Percentiles rank a stretch among this genome's conserved stretches.
These are phyloP conservation scores for Seriola dumerili DNA, from an alignment of 2,113 vertebrate species.

Conservation along the genomic window DNA sequence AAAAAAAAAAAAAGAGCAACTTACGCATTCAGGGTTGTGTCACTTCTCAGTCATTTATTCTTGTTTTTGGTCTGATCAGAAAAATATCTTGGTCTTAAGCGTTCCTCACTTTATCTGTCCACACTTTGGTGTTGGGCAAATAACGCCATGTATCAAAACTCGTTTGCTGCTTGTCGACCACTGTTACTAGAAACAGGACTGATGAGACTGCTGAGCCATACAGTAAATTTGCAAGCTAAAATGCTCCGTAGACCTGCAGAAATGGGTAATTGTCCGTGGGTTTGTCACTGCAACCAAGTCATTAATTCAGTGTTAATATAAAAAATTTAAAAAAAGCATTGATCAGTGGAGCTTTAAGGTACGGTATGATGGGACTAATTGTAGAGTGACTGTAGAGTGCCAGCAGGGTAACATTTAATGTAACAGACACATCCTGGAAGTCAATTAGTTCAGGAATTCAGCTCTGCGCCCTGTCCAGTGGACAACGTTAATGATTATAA, in stretches of 20 bases:
- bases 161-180: conserved; percentile 9
- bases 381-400: conserved; percentile 29
- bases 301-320: conserved; percentile 24
- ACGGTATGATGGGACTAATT: conserved; percentile 23
- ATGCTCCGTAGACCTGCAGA: conserved; percentile 11
- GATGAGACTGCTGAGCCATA: neutral
- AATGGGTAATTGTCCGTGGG: conserved; percentile 9
- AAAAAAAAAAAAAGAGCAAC: neutral
- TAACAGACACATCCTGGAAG: conserved; percentile 38
- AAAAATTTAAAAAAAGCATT: neutral
- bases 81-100: neutral
- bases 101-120: neutral
- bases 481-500: conserved; percentile 59
- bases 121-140: neutral
- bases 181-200: neutral
- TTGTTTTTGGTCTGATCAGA: neutral
- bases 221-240: neutral
- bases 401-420: conserved; percentile 48
- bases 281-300: neutral
- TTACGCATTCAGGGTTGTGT: neutral
- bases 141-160: neutral
- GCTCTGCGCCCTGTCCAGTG: conserved; percentile 38
- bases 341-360: conserved; percentile 8
- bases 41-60: neutral
- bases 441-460: conserved; percentile 56